These are phyloP conservation scores for Scaptomyza parva DNA, from an alignment of 2,888 invertebrate genomes.

Conservation along the genomic window DNA sequence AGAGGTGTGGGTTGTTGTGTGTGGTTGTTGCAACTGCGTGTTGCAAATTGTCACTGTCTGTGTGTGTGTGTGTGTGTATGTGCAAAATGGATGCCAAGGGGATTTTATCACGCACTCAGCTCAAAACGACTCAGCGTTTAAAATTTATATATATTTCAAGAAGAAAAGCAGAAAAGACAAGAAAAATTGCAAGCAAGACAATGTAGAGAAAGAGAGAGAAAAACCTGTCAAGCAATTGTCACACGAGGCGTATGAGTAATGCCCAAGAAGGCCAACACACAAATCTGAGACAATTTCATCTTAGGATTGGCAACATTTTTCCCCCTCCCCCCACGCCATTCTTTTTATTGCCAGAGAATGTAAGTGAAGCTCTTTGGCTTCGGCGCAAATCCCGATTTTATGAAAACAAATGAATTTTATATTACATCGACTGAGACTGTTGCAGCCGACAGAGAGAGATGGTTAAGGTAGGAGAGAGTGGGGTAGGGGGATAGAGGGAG, in stretches of 20 bases:
- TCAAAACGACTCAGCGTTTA: constrained; percentile 48
- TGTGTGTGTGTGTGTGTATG: too few relatives aligned
- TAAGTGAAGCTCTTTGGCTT: constrained; percentile 36
- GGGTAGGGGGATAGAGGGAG: too few relatives aligned
- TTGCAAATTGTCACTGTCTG: constrained; percentile 40
- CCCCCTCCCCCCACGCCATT: too few relatives aligned
- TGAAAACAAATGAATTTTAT: constrained; percentile 79
- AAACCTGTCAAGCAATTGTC: constrained; percentile 58
- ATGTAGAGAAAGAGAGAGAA: background rate
- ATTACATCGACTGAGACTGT: constrained; percentile 30
- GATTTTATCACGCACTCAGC: constrained; percentile 35
- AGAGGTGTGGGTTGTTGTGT: constrained; percentile 26
- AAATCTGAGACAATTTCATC: constrained; percentile 32
- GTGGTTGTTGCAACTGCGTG: constrained; percentile 1
- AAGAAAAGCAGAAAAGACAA: constrained; percentile 16
- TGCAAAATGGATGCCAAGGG: constrained; percentile 12
- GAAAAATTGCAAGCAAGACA: constrained; percentile 10
- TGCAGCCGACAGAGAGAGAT: too few relatives aligned
- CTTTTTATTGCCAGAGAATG: constrained; percentile 64
- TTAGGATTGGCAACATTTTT: constrained; percentile 11
- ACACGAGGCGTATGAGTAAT: constrained; percentile 66
- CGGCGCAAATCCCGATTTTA: constrained; percentile 69
- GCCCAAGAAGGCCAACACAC: constrained; percentile 23
- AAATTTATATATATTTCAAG: constrained; percentile 37
- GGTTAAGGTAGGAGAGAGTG: background rate